Conservation (phyloP, 2,113 vertebrate species). For the Boleophthalmus pectinirostris region DNA sequence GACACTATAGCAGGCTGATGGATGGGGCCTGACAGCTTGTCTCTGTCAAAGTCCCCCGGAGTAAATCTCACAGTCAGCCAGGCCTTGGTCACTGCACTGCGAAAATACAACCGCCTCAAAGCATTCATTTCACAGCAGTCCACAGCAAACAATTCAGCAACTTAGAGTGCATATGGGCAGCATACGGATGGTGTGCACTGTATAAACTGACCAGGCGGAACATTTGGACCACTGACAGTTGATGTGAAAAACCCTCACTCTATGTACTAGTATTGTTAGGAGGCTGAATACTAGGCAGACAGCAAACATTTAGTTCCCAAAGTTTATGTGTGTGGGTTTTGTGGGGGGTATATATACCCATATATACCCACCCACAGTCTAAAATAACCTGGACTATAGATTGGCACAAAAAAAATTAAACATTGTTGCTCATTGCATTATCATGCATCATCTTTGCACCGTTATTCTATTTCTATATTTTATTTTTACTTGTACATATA, state of each 20-base stretch:
- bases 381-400: too few relatives aligned
- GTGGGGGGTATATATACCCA: too few relatives aligned
- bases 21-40: slow-evolving; percentile 53
- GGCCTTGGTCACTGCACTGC: slow-evolving; percentile 31
- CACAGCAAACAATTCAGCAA: slow-evolving; percentile 7
- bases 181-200: neutral
- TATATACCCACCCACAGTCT: too few relatives aligned
- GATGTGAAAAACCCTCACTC: neutral
- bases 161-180: slow-evolving; percentile 29
- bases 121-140: slow-evolving; percentile 31
- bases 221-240: neutral
- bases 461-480: too few relatives aligned
- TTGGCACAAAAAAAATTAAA: too few relatives aligned
- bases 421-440: too few relatives aligned
- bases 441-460: too few relatives aligned
- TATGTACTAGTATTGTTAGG: neutral
- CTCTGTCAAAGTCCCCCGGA: slow-evolving; percentile 41
- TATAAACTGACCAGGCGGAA: neutral
- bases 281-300: neutral
- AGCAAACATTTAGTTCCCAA: neutral
- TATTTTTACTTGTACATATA: too few relatives aligned
- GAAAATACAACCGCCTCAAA: slow-evolving; percentile 22
- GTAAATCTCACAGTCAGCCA: slow-evolving; percentile 47
- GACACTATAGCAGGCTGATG: slow-evolving; percentile 40
- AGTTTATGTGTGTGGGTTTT: neutral